A percentile compares a stretch with the other conserved stretches of the same genome.
phyloP scores from a whole-genome alignment of 1,140 invertebrate genomes.

The Drosophila littoralis region DNA sequence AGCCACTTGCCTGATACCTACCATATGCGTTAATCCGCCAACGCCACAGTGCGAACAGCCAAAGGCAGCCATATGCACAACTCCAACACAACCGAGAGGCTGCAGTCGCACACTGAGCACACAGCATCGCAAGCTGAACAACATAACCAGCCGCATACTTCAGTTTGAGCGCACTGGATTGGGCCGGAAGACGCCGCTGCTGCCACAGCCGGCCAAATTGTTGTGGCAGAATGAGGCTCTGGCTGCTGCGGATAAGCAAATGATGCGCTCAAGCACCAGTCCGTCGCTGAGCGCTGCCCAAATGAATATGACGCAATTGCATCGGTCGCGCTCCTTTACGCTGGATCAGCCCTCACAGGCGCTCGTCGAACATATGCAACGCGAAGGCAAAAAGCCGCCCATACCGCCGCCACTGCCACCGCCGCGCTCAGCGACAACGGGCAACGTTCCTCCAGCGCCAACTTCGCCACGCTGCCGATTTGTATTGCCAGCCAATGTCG shows the following conservation, averaged over 20 bases:
- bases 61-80: conserved; percentile 5
- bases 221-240: conserved; percentile 39
- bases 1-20: conserved; percentile 37
- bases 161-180: conserved; percentile 47
- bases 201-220: conserved; percentile 6
- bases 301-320: conserved; percentile 3
- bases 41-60: conserved; percentile 47
- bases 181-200: not conserved
- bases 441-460: not conserved
- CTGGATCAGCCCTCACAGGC: conserved; percentile 87
- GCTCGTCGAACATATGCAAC: conserved; percentile 86
- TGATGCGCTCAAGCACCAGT: conserved; percentile 62
- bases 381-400: conserved; percentile 7
- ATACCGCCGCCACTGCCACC: not conserved
- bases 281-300: conserved; percentile 21
- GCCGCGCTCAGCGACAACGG: not conserved
- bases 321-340: conserved; percentile 87
- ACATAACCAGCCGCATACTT: conserved; percentile 56
- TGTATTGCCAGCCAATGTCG: not conserved
- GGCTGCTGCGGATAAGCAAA: conserved; percentile 26
- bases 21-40: conserved; percentile 73
- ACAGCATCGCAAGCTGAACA: conserved; percentile 46
- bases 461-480: conserved; percentile 18
- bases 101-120: not conserved
- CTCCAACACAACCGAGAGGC: not conserved